phyloP scores from a whole-genome alignment of 2,888 invertebrate genomes.

The Dorcus hopei region DNA sequence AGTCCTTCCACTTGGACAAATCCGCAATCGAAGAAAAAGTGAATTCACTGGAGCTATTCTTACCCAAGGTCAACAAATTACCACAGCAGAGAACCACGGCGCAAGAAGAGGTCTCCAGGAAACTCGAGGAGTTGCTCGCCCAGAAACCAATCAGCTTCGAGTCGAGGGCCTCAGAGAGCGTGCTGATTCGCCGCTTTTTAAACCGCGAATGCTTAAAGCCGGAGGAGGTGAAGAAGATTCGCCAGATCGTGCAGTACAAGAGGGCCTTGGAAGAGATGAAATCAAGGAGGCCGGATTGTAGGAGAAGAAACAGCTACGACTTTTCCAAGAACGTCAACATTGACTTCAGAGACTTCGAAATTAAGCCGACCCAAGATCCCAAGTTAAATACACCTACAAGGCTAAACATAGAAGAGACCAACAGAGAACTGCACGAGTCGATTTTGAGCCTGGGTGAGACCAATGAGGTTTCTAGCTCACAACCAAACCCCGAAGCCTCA shows the following conservation, averaged over 20 bases:
- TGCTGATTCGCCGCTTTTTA: constrained; percentile 23
- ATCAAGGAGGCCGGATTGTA: background rate
- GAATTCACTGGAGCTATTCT: constrained; percentile 14
- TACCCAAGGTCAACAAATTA: constrained; percentile 17
- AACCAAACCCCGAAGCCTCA: no score
- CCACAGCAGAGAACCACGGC: background rate
- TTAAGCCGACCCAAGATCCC: background rate
- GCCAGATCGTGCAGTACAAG: constrained; percentile 25
- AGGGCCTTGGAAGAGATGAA: constrained; percentile 17
- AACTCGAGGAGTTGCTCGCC: constrained; percentile 9
- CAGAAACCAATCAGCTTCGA: constrained; percentile 13
- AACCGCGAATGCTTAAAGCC: constrained; percentile 18
- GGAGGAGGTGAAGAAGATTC: constrained; percentile 21
- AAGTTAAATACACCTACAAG: background rate
- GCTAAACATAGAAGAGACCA: background rate
- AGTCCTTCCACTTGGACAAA: constrained; percentile 1
- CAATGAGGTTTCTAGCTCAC: no score
- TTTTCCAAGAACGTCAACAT: constrained; percentile 10
- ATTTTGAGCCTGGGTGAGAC: no score
- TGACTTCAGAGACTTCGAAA: constrained; percentile 13
- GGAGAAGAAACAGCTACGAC: constrained; percentile 3
- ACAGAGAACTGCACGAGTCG: background rate
- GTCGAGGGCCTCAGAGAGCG: constrained; percentile 14
- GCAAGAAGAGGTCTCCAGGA: constrained; percentile 2
- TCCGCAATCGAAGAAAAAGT: constrained; percentile 13